phyloP scores from a whole-genome alignment of 2,797 vertebrate genomes.

The Perodicticus potto region DNA sequence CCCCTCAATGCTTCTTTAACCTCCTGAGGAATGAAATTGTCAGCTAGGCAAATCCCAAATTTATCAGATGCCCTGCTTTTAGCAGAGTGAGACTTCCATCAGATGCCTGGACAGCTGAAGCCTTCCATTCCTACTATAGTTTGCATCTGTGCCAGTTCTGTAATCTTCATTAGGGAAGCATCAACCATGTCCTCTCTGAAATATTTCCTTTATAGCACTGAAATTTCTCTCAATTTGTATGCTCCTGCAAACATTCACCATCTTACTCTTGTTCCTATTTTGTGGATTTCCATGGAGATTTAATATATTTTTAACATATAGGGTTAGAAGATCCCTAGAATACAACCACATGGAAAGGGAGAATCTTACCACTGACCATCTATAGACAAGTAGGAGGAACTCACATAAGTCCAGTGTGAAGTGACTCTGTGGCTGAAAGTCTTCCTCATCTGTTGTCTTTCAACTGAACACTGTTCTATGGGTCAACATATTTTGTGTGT shows the following conservation, averaged over 20 bases:
- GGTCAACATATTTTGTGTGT: not conserved
- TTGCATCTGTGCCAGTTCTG: conserved; percentile 47
- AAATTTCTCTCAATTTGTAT: conserved; percentile 55
- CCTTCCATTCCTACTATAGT: not conserved
- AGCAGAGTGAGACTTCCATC: conserved; percentile 64
- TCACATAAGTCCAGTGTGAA: not conserved
- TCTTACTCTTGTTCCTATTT: conserved; percentile 51
- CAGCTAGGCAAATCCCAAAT: conserved; percentile 66
- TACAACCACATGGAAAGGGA: conserved; percentile 30
- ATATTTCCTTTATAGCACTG: conserved; percentile 47
- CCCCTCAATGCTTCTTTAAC: conserved; percentile 64
- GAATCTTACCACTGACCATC: not conserved
- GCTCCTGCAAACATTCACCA: not conserved
- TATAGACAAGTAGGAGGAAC: not conserved
- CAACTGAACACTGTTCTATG: not conserved
- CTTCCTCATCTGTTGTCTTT: not conserved
- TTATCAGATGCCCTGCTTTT: conserved; percentile 64
- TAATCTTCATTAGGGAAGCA: conserved; percentile 67
- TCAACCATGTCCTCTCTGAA: conserved; percentile 3
- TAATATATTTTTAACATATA: conserved; percentile 5
- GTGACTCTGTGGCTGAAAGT: not conserved
- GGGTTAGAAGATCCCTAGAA: not conserved
- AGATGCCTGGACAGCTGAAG: conserved; percentile 59
- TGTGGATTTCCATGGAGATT: not conserved
- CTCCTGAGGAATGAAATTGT: conserved; percentile 67